Percentiles rank a stretch among this genome's conserved stretches.
Evolutionary conservation across 2,113 vertebrate genomes (phyloP).

Genomic region (Maccullochella peelii): DNA sequence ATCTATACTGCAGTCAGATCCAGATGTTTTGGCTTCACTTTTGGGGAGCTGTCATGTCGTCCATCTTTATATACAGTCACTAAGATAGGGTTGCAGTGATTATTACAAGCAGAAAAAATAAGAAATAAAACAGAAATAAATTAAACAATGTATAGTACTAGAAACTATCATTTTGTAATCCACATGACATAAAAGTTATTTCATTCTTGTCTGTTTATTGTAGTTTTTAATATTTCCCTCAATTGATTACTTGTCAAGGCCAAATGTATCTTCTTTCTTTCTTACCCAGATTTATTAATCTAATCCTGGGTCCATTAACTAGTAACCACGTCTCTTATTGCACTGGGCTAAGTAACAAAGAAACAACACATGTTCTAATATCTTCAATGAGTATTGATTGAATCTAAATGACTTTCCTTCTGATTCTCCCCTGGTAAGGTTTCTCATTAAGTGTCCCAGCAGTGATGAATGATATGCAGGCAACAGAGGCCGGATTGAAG

Average conservation of each 20-base stretch:
- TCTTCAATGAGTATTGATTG: conserved; percentile 75
- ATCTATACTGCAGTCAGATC: no score
- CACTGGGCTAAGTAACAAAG: conserved; percentile 22
- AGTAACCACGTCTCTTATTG: conserved; percentile 21
- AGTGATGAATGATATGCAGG: conserved; percentile 72
- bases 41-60: no score
- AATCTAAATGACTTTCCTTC: conserved; percentile 73
- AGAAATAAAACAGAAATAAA: no score
- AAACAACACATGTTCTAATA: conserved; percentile 51
- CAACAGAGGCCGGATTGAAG: conserved; percentile 29
- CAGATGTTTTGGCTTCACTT: no score
- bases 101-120: no score
- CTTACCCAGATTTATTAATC: conserved; percentile 1
- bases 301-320: conserved; percentile 34
- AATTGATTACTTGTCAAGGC: not conserved
- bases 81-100: no score
- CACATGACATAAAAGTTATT: not conserved
- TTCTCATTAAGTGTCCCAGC: conserved; percentile 76
- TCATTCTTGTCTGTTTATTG: not conserved
- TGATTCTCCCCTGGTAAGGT: conserved; percentile 63
- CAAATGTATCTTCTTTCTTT: not conserved
- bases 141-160: not conserved
- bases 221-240: not conserved
- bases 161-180: not conserved
- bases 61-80: no score